Conservation (phyloP, 1,140 invertebrate genomes). For the Brachionus sp. region DNA sequence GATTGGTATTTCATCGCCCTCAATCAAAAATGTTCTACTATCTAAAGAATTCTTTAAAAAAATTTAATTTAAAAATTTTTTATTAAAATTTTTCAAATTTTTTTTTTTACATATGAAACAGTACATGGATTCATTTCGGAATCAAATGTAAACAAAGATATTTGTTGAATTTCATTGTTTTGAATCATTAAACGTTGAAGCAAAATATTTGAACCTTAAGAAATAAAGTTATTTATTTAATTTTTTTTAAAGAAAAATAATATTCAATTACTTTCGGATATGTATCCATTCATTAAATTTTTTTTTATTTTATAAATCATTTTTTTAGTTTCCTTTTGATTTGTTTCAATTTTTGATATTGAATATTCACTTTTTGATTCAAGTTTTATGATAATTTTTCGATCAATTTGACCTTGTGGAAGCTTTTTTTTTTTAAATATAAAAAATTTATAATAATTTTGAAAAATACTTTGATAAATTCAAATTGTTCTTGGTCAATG, state of each 20-base stretch:
- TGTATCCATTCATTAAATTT: slow-evolving; percentile 54
- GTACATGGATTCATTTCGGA: slow-evolving; percentile 57
- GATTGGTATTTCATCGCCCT: slow-evolving; percentile 52
- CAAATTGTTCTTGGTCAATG: slow-evolving; percentile 58
- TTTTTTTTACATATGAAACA: slow-evolving; percentile 55
- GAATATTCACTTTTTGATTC: neutral
- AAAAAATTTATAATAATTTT: neutral
- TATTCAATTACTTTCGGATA: slow-evolving; percentile 55
- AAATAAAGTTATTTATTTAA: neutral
- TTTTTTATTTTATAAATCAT: slow-evolving; percentile 2
- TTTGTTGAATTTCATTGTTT: slow-evolving; percentile 52
- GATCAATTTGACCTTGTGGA: neutral
- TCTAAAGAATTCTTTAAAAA: slow-evolving; percentile 52
- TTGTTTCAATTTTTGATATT: neutral
- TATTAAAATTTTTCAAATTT: neutral
- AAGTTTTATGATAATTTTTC: slow-evolving; percentile 1
- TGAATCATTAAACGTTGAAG: slow-evolving; percentile 56
- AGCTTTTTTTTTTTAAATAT: neutral
- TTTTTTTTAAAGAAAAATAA: slow-evolving; percentile 14
- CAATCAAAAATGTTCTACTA: slow-evolving; percentile 53
- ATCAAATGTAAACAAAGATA: slow-evolving; percentile 57
- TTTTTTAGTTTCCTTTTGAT: neutral
- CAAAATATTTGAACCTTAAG: slow-evolving; percentile 56
- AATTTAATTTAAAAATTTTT: neutral
- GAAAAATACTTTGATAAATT: slow-evolving; percentile 57